These are phyloP conservation scores for Clunio marinus DNA, from an alignment of 2,888 invertebrate species.

Conservation along the genomic window DNA sequence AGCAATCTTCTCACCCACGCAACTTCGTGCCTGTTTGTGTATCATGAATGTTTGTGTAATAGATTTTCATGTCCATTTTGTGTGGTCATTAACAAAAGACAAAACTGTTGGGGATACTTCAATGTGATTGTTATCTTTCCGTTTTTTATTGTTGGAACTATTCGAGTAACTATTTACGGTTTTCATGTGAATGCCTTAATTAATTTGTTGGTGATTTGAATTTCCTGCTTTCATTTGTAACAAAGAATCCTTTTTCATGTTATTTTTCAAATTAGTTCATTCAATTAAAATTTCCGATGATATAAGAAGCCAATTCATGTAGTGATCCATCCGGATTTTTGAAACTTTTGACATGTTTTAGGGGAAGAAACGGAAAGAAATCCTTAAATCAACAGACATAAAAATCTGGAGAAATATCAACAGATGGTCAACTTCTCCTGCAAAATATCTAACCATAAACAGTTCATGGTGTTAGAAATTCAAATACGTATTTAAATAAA, in stretches of 20 bases:
- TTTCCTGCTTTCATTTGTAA: no score
- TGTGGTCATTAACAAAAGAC: slow-evolving; percentile 19
- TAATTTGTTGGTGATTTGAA: not conserved
- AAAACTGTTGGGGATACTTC: slow-evolving; percentile 27
- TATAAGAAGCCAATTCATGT: not conserved
- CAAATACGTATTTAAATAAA: slow-evolving; percentile 5
- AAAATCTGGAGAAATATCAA: slow-evolving; percentile 28
- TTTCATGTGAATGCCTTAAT: not conserved
- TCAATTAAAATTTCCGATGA: slow-evolving; percentile 1
- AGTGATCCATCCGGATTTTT: not conserved
- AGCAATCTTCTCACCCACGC: slow-evolving; percentile 17
- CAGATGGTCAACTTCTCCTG: slow-evolving; percentile 37
- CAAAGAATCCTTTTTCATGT: not conserved
- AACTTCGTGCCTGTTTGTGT: not conserved
- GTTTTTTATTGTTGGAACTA: slow-evolving; percentile 18
- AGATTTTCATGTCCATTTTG: slow-evolving; percentile 37
- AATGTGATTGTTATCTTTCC: slow-evolving; percentile 28
- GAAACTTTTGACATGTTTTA: not conserved
- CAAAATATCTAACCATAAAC: not conserved
- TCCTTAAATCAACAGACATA: slow-evolving; percentile 22
- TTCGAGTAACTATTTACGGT: not conserved
- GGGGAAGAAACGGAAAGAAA: slow-evolving; percentile 9
- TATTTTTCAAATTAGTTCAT: not conserved
- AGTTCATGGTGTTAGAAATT: slow-evolving; percentile 37
- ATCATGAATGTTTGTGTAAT: slow-evolving; percentile 17